These are phyloP conservation scores for Stegostoma tigrinum DNA, from an alignment of 2,113 vertebrate species.

Conservation along the genomic window DNA sequence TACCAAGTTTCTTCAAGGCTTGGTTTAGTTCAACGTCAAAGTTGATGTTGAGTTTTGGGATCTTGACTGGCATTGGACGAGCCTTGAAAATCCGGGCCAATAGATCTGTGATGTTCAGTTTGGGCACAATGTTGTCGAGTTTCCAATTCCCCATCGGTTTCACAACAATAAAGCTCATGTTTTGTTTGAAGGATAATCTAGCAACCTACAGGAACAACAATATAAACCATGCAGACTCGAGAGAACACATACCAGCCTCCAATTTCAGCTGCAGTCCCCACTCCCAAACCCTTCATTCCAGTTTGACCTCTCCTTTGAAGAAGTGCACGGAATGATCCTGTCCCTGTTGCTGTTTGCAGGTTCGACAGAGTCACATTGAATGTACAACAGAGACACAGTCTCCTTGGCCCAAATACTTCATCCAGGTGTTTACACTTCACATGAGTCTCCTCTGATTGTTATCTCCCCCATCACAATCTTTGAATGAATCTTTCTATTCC, in stretches of 20 bases:
- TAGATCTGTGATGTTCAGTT: constrained; percentile 62
- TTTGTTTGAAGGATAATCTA: constrained; percentile 73
- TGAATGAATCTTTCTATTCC: neutral
- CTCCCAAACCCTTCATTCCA: neutral
- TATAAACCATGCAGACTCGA: neutral
- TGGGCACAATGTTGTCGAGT: constrained; percentile 58
- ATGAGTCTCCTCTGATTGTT: neutral
- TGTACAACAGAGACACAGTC: too few species aligned
- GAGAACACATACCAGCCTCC: neutral
- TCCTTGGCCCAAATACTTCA: neutral
- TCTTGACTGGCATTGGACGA: constrained; percentile 67
- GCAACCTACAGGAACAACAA: constrained; percentile 64
- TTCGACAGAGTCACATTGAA: neutral
- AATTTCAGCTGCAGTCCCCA: neutral
- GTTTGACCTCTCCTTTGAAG: neutral
- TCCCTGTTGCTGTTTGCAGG: neutral
- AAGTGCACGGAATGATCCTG: neutral
- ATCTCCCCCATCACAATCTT: neutral
- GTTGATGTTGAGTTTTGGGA: constrained; percentile 81
- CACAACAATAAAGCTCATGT: constrained; percentile 76
- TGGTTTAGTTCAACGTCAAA: constrained; percentile 69
- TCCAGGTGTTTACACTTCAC: too few species aligned
- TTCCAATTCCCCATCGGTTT: constrained; percentile 65
- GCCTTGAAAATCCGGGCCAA: constrained; percentile 63
- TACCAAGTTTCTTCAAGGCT: constrained; percentile 75